phyloP scores from a whole-genome alignment of 1,140 invertebrate species.

The Drosophila pseudoobscura region DNA sequence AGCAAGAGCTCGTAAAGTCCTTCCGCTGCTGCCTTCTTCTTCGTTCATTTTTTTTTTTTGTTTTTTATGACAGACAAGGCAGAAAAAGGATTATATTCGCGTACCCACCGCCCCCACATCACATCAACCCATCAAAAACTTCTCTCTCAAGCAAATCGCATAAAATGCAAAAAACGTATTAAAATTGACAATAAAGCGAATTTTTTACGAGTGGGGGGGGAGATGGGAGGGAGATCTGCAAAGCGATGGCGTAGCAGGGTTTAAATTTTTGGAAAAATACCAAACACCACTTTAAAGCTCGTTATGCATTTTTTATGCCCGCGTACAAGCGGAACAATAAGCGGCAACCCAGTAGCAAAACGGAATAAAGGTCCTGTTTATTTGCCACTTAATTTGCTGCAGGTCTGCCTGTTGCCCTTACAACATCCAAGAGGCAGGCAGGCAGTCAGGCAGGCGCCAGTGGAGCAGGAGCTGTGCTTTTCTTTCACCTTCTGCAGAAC shows the following conservation, averaged over 20 bases:
- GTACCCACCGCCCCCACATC: slow-evolving; percentile 2
- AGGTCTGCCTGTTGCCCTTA: slow-evolving; percentile 20
- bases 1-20: slow-evolving; percentile 64
- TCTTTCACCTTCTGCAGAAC: slow-evolving; percentile 35
- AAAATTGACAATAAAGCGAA: slow-evolving; percentile 81
- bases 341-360: slow-evolving; percentile 29
- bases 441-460: no score
- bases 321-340: slow-evolving; percentile 34
- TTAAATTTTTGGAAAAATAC: slow-evolving; percentile 63
- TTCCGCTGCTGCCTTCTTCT: background rate
- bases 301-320: slow-evolving; percentile 73
- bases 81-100: slow-evolving; percentile 45
- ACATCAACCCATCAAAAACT: background rate
- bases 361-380: slow-evolving; percentile 66
- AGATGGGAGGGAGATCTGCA: background rate
- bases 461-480: background rate
- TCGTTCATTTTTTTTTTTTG: slow-evolving; percentile 31
- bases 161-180: slow-evolving; percentile 78
- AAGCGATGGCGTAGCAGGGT: slow-evolving; percentile 3
- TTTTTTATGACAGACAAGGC: slow-evolving; percentile 51
- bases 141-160: slow-evolving; percentile 64
- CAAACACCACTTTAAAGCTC: slow-evolving; percentile 69
- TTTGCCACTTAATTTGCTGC: slow-evolving; percentile 76
- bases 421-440: background rate
- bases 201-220: slow-evolving; percentile 61